phyloP scores from a whole-genome alignment of 2,888 invertebrate genomes.

The Chouioia cunea region DNA sequence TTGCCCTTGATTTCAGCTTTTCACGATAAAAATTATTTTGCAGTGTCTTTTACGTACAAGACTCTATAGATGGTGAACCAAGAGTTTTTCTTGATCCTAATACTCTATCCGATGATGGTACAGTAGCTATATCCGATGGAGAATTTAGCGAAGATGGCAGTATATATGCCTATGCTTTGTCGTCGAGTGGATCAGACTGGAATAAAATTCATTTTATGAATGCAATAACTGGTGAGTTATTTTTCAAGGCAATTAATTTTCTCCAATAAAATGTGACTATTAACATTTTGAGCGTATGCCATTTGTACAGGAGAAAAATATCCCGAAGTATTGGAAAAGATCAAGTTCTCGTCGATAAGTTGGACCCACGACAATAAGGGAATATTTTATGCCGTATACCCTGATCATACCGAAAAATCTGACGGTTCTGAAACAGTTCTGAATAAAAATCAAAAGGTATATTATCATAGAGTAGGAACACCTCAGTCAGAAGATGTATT shows the following conservation, averaged over 20 bases:
- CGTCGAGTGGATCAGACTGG: constrained; percentile 97
- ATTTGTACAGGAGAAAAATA: constrained; percentile 79
- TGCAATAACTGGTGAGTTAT: constrained; percentile 75
- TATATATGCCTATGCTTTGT: constrained; percentile 91
- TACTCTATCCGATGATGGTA: constrained; percentile 90
- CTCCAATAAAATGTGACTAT: constrained; percentile 4
- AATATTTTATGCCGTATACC: constrained; percentile 92
- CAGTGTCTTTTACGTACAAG: constrained; percentile 92
- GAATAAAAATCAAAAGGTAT: constrained; percentile 92
- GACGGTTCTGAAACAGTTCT: constrained; percentile 93
- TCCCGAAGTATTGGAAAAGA: constrained; percentile 88
- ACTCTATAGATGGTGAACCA: constrained; percentile 80
- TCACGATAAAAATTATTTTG: constrained; percentile 7
- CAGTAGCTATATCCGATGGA: constrained; percentile 81
- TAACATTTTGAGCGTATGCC: background rate
- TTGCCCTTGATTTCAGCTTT: background rate
- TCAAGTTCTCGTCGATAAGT: constrained; percentile 90
- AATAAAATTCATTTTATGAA: constrained; percentile 87
- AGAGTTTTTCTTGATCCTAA: constrained; percentile 96
- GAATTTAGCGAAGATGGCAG: constrained; percentile 91
- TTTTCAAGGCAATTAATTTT: background rate
- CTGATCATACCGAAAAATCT: constrained; percentile 83
- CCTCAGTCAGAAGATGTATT: constrained; percentile 88
- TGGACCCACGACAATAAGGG: constrained; percentile 97
- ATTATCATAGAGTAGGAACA: constrained; percentile 91